Evolutionary conservation across 2,113 vertebrate species (phyloP).

Genomic region (Capricornis sumatraensis): DNA sequence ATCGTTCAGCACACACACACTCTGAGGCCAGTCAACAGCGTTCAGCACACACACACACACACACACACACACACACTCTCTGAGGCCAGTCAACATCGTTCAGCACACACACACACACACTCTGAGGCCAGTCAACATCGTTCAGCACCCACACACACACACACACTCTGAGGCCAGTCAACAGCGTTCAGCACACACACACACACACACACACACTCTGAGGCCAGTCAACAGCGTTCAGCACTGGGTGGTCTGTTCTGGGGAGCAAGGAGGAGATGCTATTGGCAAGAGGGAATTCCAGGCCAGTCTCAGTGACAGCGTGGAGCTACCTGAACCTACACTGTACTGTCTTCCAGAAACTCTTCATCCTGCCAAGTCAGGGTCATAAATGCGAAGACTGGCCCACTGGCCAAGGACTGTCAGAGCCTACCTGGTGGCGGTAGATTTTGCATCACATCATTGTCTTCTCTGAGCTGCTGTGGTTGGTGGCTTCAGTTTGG

Average conservation of each 20-base stretch:
- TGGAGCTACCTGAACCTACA: neutral
- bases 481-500: neutral
- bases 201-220: neutral
- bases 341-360: neutral
- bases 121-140: too few relatives aligned
- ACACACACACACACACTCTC: too few relatives aligned
- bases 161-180: neutral
- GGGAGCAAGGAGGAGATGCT: neutral
- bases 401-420: neutral
- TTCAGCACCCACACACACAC: too few relatives aligned
- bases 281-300: neutral
- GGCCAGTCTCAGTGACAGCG: neutral
- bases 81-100: too few relatives aligned
- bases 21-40: too few relatives aligned
- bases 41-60: too few relatives aligned
- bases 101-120: too few relatives aligned
- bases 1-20: neutral
- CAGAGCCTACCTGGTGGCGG: neutral
- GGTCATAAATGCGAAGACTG: neutral
- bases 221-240: neutral
- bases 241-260: neutral
- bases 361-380: neutral
- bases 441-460: neutral
- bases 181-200: too few relatives aligned
- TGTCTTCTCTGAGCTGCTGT: neutral